Percentiles rank a stretch among this genome's conserved stretches.
Conservation (phyloP, 2,888 invertebrate genomes). For the Apamea anceps region DNA sequence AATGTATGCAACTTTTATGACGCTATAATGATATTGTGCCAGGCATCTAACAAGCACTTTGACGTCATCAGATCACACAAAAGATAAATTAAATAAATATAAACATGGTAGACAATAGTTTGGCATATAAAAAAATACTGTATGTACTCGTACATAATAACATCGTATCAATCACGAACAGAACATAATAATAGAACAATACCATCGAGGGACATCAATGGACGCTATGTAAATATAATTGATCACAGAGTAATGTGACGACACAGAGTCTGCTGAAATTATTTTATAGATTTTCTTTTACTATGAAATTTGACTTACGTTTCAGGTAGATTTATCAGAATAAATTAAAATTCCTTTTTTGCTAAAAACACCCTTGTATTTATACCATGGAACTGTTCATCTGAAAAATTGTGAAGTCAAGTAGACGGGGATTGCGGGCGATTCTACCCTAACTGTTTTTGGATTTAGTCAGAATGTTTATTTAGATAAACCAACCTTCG, state of each 20-base stretch:
- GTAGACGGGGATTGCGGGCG: not conserved
- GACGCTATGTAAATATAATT: slow-evolving; percentile 33
- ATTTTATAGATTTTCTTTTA: not conserved
- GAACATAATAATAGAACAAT: slow-evolving; percentile 45
- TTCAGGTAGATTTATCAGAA: not conserved
- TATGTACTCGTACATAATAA: not conserved
- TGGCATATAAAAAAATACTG: not conserved
- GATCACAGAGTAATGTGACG: slow-evolving; percentile 44
- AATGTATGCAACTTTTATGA: not conserved
- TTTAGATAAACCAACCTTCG: no score
- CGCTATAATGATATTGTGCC: not conserved
- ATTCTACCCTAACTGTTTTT: not conserved
- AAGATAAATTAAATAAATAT: slow-evolving; percentile 4
- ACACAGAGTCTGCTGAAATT: slow-evolving; percentile 7
- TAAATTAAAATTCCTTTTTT: not conserved
- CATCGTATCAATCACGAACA: slow-evolving; percentile 19
- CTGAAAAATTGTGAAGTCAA: not conserved
- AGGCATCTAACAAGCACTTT: not conserved
- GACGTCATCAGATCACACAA: not conserved
- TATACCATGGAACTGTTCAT: not conserved
- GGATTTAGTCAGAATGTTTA: not conserved
- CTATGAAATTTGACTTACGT: not conserved
- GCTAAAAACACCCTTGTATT: not conserved
- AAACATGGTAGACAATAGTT: slow-evolving; percentile 22
- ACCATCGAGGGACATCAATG: slow-evolving; percentile 43